Evolutionary conservation across 2,113 vertebrate species (phyloP).

Genomic region (Sigmodon hispidus): DNA sequence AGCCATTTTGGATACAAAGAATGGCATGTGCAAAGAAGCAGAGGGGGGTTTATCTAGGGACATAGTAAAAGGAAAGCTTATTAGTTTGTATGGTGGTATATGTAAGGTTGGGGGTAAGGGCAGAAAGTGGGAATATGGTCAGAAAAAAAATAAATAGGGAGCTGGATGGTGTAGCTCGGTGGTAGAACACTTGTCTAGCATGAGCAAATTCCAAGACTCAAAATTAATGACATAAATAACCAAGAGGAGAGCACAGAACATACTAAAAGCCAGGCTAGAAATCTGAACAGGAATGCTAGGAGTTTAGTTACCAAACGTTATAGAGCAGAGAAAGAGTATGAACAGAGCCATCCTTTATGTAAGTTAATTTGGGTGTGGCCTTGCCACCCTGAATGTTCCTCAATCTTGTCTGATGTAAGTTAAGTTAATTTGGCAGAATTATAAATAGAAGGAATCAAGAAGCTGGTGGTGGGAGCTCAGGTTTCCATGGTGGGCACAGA

Average conservation of each 20-base stretch:
- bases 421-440: neutral
- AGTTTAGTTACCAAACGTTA: no score
- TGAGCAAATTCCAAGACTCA: neutral
- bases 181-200: neutral
- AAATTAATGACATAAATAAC: neutral
- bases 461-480: neutral
- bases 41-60: neutral
- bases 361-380: neutral
- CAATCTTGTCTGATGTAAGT: neutral
- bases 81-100: neutral
- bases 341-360: neutral
- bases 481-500: neutral
- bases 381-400: neutral
- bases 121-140: neutral
- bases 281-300: neutral
- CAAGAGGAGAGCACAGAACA: fast-evolving
- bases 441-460: neutral
- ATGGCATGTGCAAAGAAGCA: neutral
- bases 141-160: neutral
- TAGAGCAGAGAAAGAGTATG: neutral
- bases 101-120: neutral
- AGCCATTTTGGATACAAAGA: neutral
- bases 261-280: neutral
- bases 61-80: neutral
- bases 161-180: no score